These are phyloP conservation scores for Bugula neritina DNA, from an alignment of 2,888 invertebrate genomes.

Conservation along the genomic window DNA sequence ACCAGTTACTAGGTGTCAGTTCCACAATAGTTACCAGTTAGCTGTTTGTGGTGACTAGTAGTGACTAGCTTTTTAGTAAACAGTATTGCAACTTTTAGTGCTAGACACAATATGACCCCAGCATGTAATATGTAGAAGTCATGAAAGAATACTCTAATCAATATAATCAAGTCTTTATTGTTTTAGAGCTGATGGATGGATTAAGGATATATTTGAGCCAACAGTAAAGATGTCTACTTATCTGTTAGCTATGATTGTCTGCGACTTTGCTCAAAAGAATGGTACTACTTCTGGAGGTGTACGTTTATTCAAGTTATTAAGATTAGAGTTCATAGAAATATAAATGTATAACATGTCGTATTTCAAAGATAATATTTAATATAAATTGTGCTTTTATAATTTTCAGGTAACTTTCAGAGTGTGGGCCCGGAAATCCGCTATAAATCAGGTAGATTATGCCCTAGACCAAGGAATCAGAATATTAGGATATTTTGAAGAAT, in stretches of 20 bases:
- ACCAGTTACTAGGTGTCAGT: too few relatives aligned
- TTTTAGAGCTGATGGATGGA: constrained; percentile 57
- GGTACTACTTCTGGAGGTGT: constrained; percentile 34
- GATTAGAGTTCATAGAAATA: not conserved
- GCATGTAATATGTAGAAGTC: too few relatives aligned
- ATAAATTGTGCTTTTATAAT: too few relatives aligned
- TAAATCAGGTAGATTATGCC: constrained; percentile 66
- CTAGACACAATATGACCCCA: too few relatives aligned
- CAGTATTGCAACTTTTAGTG: too few relatives aligned
- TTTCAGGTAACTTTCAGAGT: constrained; percentile 54
- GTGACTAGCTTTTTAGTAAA: too few relatives aligned
- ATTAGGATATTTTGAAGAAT: constrained; percentile 72
- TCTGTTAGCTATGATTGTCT: constrained; percentile 51
- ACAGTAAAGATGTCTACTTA: constrained; percentile 63
- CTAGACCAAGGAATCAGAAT: constrained; percentile 60
- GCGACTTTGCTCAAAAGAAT: constrained; percentile 42
- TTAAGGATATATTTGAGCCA: constrained; percentile 68
- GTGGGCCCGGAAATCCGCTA: constrained; percentile 58
- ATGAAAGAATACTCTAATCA: too few relatives aligned
- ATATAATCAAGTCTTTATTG: too few relatives aligned
- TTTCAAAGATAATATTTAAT: too few relatives aligned
- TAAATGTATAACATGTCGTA: too few relatives aligned
- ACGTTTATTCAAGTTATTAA: not conserved
- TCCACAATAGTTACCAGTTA: too few relatives aligned
- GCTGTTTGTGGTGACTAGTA: too few relatives aligned